Evolutionary conservation across 2,113 vertebrate species (phyloP), one percentile per base, ranked within the genome.

Genomic region (Antigone vipio): DNA sequence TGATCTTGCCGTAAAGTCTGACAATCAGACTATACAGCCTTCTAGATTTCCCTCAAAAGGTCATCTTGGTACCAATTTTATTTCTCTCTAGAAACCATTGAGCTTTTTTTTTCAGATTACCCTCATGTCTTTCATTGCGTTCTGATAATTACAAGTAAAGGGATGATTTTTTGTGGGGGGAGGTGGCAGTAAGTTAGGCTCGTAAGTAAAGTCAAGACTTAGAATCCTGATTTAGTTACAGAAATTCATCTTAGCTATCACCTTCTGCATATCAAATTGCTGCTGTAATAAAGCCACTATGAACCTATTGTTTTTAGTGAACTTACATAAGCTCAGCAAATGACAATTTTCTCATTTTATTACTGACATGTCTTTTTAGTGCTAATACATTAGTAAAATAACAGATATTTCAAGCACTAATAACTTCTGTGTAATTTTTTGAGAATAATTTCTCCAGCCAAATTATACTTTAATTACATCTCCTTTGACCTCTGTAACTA

Each of bases 161-260:
- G 7, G 14, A n/a, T 15, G 1, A 8, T 4, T 49, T 38, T 74
- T 29, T 19, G 1, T 42, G 5, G 5, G 11, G 11, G 2, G 15
- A 26, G 0, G 11, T 50, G 4, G 7, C 50, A 3, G 7, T 21
- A 91, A 72, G 1, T 19, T 30, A 35, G 3, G 9, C 6, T 3
- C 1, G 1, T 52, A 90, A 42, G 11, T 64, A 63, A 90, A 45
- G 12, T 72, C 27, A 56, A 52, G n/a, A 52, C 11, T 32, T 64
- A 38, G 4, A 69, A 76, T 17, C 9, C 7, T 56, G 16, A 44
- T 76, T 35, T 77, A 66, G 4, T 58, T 50, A 35, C 5, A 62
- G 23, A 81, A 91, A 77, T 66, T 10, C 4, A 11, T 44, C 42
- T 74, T 47, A 15, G 4, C 1, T 71, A 6, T 34, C 27, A 35